Evolutionary conservation across 2,113 vertebrate species (phyloP), one percentile per base, ranked within the genome.

Genomic region (Plecturocebus donacophilus): DNA sequence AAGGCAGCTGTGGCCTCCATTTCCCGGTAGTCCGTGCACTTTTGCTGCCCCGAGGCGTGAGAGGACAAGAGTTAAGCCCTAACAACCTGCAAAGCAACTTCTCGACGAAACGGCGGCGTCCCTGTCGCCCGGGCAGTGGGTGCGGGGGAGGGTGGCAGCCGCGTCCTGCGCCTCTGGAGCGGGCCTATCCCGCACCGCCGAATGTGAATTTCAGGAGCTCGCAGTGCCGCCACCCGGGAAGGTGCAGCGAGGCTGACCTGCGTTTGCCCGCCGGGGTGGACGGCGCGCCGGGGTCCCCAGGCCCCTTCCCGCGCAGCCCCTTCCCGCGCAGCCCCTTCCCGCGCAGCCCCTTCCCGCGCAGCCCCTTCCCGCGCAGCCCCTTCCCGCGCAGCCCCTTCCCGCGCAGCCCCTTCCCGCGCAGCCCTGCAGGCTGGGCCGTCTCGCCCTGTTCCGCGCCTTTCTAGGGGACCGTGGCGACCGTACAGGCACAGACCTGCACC

Each of bases 121-220:
- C 79, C 73, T 0, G 42, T 3, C 13, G 7, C 58, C 13, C 0
- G 14, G 4, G 49, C 23, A 0, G 2, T 1, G 40, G 73, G 16
- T 8, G 80, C 20, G 2, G 49, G 25, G 25, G 49, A 20, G 20
- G 56, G 58, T 0, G 38, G 61, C 61, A 40, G 32, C 10, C 13
- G 3, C 9, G 30, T 1, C 2, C 70, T 0, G 6, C 11, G 16
- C 64, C 16, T 8, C 1, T 5, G 73, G 21, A 38, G 20, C 49
- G 47, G 4, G 32, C 32, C 56, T 14, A 35, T 10, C 12, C 3
- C 6, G 1, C 91, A 0, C 20, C 0, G n/a, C 38, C 30, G 0
- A 8, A 32, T 0, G 32, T 3, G 32, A 8, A 5, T 8, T 42
- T 21, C n/a, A 1, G 23, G 35, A 4, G 54, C 38, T 11, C 35